Evolutionary conservation across 2,888 invertebrate genomes (phyloP), one percentile per base, ranked within the genome.

Genomic region (Aspidiotus rigidus): DNA sequence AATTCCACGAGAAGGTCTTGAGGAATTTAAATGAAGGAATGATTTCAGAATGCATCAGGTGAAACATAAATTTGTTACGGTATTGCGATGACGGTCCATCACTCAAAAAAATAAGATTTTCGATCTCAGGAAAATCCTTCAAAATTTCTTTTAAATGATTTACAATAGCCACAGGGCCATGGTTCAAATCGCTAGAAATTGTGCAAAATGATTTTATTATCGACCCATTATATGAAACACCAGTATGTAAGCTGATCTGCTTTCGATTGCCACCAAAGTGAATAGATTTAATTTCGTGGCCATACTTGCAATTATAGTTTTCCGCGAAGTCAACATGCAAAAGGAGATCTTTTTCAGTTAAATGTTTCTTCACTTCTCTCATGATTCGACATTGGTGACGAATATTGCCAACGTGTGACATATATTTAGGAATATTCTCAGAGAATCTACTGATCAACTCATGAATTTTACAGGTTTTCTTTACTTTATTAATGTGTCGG

Each of bases 111-210:
- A 77, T 76, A 8, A 77, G 61, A 61, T 42, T 62, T 10, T 71
- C 64, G 16, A 74, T 71, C 11, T 72, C 54, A 7, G 67, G 13
- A 63, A 69, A 28, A 40, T 53, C 49, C 49, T 44, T 44, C n/a
- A 76, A 72, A 42, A 76, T 71, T 71, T 77, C 77, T 69, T 72
- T 64, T 49, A 78, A 71, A 72, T 78, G 77, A 53, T 75, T 76
- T 77, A 78, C 78, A 64, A 79, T 76, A 15, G 77, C 77, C 60
- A 74, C 73, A 57, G 77, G 76, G 62, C 74, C 74, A 74, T 79
- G 78, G 10, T 74, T 69, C 7, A 75, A 71, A 70, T 73, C 74
- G 69, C 75, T 69, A n/a, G 76, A 77, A 7, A 79, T 69, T 49
- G 77, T 74, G 71, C 76, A 75, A 71, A 73, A 75, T 7, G 74